Base-by-base conservation (phyloP, 2,888 invertebrate species). In the Eucera pruinosa region DNA sequence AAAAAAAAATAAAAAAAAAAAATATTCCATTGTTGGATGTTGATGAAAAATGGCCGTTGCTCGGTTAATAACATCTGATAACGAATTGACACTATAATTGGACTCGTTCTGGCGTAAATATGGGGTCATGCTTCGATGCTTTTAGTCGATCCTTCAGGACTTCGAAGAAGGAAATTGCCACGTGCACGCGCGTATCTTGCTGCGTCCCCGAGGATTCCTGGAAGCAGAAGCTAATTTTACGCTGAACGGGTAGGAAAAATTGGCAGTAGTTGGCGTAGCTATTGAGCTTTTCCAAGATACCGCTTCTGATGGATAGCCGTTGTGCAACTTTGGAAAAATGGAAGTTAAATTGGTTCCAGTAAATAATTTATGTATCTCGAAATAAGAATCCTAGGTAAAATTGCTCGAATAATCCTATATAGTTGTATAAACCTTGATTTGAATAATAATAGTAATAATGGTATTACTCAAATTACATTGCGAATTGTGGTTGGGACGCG, bases 201-300 rank as follows among this genome's bases (percentile, higher is more conserved):
- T 9, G 23, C 13, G 18, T 30, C 20, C 43, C 30, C n/a, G 2
- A 25, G 61, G 61, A 39, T 25, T 15, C 9, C 39, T 52, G 25
- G 30, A 11, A 41, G 57, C 71, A 73, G 76, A 82, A 83, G 78
- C 80, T 80, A 85, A 85, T 87, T 87, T 88, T 84, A 80, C 82
- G 86, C 80, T 82, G 81, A 84, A 82, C 81, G 81, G 80, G 70
- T 83, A 78, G 83, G 83, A 87, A 84, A 87, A 85, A 88, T 84
- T 84, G 83, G 69, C 83, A 77, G 25, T 15, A 58, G 5, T 36
- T 9, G 18, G n/a, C n/a, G n/a, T 11, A 39, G 3, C 39, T 25
- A 69, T 65, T 43, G 33, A 45, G 18, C 48, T 66, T 48, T 55
- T 30, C n/a, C 30, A 2, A 20, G 25, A 27, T 20, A 23, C 36